phyloP scores from a whole-genome alignment of 2,888 invertebrate genomes.

The Sinotaia quadrata region DNA sequence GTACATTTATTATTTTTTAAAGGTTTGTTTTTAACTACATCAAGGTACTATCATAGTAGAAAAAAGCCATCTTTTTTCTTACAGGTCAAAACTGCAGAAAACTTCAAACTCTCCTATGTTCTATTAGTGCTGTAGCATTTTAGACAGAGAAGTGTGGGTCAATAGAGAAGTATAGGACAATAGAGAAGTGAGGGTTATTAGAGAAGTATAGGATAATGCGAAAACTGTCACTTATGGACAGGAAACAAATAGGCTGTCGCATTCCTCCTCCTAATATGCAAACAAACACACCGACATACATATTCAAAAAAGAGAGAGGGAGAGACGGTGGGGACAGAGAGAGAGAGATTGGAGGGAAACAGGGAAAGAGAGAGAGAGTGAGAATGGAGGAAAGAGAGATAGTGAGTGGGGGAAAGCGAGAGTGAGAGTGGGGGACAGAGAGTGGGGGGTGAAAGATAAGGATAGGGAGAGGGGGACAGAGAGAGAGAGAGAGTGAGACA shows the following conservation, averaged over 20 bases:
- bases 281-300: too few relatives aligned
- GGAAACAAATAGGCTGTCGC: too few relatives aligned
- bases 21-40: too few relatives aligned
- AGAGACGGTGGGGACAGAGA: background rate
- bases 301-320: too few relatives aligned
- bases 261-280: too few relatives aligned
- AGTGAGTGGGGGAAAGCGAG: background rate
- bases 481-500: background rate
- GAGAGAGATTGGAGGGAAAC: background rate
- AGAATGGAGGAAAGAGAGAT: background rate
- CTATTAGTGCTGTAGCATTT: too few relatives aligned
- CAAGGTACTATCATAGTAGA: too few relatives aligned
- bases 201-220: background rate
- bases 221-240: too few relatives aligned
- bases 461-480: background rate
- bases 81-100: too few relatives aligned
- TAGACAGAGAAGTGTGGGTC: background rate
- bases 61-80: too few relatives aligned
- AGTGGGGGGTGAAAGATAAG: background rate
- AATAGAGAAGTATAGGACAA: background rate
- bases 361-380: background rate
- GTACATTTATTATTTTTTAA: too few relatives aligned
- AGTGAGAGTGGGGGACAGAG: background rate
- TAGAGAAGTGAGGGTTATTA: background rate
- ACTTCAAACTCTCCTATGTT: too few relatives aligned